Evolutionary conservation across 2,888 invertebrate genomes (phyloP).

Genomic region (Limnephilus lunatus): DNA sequence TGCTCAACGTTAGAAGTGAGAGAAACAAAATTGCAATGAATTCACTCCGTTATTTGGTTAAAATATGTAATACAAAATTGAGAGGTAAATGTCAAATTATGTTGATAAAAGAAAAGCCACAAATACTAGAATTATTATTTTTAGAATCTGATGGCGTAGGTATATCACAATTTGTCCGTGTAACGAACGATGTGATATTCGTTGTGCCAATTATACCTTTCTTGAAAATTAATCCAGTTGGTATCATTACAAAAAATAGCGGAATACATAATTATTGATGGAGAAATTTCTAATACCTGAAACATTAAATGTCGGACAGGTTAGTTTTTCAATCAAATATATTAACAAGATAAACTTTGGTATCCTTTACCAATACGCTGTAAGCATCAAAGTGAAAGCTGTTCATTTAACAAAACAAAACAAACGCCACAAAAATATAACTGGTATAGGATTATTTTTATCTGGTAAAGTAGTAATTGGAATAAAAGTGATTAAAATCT

Average conservation of each 20-base stretch:
- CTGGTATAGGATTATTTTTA: not conserved
- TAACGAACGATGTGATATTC: not conserved
- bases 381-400: not conserved
- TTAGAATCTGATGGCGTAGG: not conserved
- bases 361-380: not conserved
- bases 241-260: not conserved
- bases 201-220: not conserved
- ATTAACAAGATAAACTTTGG: not conserved
- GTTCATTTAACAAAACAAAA: not conserved
- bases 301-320: not conserved
- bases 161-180: not conserved
- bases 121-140: not conserved
- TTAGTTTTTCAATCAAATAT: not conserved
- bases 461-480: not conserved
- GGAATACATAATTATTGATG: not conserved
- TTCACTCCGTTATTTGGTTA: not conserved
- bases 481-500: not conserved
- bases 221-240: not conserved
- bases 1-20: too few relatives aligned
- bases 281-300: not conserved
- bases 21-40: not conserved
- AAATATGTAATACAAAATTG: not conserved
- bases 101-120: not conserved
- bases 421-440: not conserved
- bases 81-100: not conserved